phyloP scores from a whole-genome alignment of 2,888 invertebrate genomes.

The Chorisops tibialis region DNA sequence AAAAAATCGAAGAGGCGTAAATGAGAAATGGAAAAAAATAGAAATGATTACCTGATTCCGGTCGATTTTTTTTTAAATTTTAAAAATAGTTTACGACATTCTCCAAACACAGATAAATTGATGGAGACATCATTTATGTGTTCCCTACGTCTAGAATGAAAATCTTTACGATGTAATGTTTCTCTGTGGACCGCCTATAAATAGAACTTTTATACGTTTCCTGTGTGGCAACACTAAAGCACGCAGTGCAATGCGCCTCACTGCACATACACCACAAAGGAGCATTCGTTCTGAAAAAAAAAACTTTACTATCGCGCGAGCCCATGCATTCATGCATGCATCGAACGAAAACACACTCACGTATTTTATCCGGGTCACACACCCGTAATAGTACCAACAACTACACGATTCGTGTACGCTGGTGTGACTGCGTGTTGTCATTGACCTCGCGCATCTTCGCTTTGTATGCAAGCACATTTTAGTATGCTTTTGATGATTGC shows the following conservation, averaged over 20 bases:
- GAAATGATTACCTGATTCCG: too few species aligned
- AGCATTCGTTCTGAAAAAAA: too few species aligned
- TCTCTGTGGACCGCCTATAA: too few species aligned
- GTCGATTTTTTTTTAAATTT: not conserved
- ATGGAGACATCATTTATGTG: not conserved
- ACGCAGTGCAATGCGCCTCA: too few species aligned
- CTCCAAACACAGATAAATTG: not conserved
- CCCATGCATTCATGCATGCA: not conserved
- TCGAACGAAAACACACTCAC: not conserved
- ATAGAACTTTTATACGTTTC: slow-evolving; percentile 5
- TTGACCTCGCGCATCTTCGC: slow-evolving; percentile 13
- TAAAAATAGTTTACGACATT: not conserved
- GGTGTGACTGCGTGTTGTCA: slow-evolving; percentile 3
- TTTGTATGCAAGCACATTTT: not conserved
- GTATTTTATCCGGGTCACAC: too few species aligned
- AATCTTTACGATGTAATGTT: too few species aligned
- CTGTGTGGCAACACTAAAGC: slow-evolving; percentile 5
- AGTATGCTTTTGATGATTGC: not conserved
- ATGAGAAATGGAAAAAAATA: too few species aligned
- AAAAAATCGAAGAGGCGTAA: too few species aligned
- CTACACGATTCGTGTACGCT: not conserved
- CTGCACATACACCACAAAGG: too few species aligned
- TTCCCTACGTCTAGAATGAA: too few species aligned
- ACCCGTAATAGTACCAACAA: not conserved
- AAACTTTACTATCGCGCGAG: not conserved